Evolutionary conservation across 2,797 vertebrate species (phyloP).

Genomic region (Eospalax fontanierii): DNA sequence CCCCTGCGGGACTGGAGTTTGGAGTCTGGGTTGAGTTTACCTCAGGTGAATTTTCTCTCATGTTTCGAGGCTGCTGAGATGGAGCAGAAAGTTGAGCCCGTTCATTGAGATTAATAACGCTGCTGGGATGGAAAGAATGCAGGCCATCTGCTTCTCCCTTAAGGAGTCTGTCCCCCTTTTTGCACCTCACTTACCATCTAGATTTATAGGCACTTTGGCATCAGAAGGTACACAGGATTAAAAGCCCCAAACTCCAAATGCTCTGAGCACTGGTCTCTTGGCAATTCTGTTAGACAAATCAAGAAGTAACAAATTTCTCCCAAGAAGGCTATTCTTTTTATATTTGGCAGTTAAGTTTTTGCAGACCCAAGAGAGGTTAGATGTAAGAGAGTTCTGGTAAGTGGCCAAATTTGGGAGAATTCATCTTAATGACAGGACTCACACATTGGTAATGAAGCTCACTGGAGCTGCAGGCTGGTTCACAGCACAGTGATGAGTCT

Average conservation of each 20-base stretch:
- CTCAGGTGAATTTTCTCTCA: slow-evolving; percentile 4
- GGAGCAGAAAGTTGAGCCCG: slow-evolving; percentile 40
- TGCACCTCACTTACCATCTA: slow-evolving; percentile 71
- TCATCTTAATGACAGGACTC: slow-evolving; percentile 71
- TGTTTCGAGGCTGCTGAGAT: slow-evolving; percentile 26
- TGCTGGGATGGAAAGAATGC: neutral
- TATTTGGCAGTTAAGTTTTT: slow-evolving; percentile 82
- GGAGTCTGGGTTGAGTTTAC: neutral
- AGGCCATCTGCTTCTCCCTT: slow-evolving; percentile 36
- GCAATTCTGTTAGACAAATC: slow-evolving; percentile 83
- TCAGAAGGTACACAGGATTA: slow-evolving; percentile 76
- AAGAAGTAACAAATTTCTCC: slow-evolving; percentile 83
- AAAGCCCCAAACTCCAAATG: slow-evolving; percentile 77
- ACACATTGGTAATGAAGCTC: slow-evolving; percentile 37
- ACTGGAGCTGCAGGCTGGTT: neutral
- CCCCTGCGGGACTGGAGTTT: neutral
- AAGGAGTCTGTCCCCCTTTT: slow-evolving; percentile 38
- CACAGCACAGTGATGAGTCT: neutral
- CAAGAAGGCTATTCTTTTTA: slow-evolving; percentile 83
- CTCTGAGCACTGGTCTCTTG: slow-evolving; percentile 69
- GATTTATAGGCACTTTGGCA: slow-evolving; percentile 82
- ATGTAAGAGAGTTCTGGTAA: slow-evolving; percentile 76
- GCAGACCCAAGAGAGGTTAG: slow-evolving; percentile 77
- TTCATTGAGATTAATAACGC: slow-evolving; percentile 59
- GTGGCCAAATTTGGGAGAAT: slow-evolving; percentile 77